Base-by-base conservation (phyloP, 2,113 vertebrate species). In the Hippocampus abdominalis region DNA sequence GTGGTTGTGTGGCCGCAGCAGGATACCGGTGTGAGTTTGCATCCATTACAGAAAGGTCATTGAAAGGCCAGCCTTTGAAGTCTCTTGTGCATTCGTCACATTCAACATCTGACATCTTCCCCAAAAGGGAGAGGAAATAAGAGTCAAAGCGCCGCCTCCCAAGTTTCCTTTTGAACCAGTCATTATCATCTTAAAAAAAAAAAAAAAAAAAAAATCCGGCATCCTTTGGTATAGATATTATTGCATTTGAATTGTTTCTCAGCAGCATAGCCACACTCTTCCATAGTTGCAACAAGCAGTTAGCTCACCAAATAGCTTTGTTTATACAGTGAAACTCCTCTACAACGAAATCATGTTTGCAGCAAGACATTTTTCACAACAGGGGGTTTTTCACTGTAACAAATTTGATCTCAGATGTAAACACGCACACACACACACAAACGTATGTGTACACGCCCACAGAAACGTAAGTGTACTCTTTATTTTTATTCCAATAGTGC, bases 31-130 rank as follows among this genome's bases (percentile, higher is more conserved):
- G 65, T 68, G 29, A 70, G 23, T 78, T 60, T 75, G 74, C 60
- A 69, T 75, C 59, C 64, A 72, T 74, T 75, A 59, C 63, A 60
- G 66, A 84, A 81, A 85, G 82, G 79, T 82, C 81, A 82, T 76
- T 71, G 62, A 84, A 80, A 86, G 78, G 82, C 72, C 81, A 81
- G 69, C 36, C 69, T 85, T 76, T 82, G 75, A 81, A 75, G 79
- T 56, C 69, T 73, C 23, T 27, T 44, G 70, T 74, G 59, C 54
- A 51, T 67, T 69, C 64, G 4, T 23, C n/a, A 59, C 27, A 18
- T 59, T 16, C 12, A 16, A 57, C 56, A 74, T 74, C 64, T 71
- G 62, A 64, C 68, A 44, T 75, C 69, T 64, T 73, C 64, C 70
- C 73, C 73, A 53, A 66, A 72, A 71, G 18, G 40, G 40, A 72